phyloP scores from a whole-genome alignment of 2,797 vertebrate genomes.

The Echiichthys vipera region DNA sequence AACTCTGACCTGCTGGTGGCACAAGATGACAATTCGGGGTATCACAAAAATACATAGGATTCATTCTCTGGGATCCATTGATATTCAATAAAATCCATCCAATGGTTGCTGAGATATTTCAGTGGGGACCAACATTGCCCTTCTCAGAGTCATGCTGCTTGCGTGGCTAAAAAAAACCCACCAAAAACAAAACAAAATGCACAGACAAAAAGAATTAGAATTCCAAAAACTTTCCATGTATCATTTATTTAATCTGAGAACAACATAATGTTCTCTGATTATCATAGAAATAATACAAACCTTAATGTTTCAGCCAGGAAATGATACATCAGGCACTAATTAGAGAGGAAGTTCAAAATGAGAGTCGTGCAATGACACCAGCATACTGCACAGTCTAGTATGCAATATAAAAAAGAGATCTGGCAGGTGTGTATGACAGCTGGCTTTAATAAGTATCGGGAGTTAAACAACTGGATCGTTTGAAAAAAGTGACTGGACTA shows the following conservation, averaged over 20 bases:
- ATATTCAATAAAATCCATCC: neutral
- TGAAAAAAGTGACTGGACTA: conserved; percentile 11
- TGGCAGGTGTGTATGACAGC: conserved; percentile 11
- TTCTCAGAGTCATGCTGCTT: neutral
- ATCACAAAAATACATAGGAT: neutral
- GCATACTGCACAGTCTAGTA: neutral
- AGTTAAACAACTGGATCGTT: neutral
- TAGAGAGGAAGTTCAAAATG: conserved; percentile 19
- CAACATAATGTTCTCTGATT: conserved; percentile 31
- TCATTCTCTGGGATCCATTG: neutral
- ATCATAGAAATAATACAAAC: conserved; percentile 13
- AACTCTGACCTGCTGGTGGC: neutral
- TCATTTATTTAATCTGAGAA: conserved; percentile 10
- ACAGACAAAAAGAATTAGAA: neutral
- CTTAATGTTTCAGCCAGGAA: conserved; percentile 20
- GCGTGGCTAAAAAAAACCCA: neutral
- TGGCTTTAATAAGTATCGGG: conserved; percentile 1
- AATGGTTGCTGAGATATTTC: neutral
- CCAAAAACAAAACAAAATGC: too few relatives aligned
- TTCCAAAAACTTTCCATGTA: conserved; percentile 5
- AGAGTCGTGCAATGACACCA: neutral
- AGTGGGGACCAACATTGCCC: neutral
- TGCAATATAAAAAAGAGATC: conserved; percentile 1
- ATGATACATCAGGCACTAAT: conserved; percentile 26
- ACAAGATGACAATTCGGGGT: neutral